phyloP scores from a whole-genome alignment of 2,113 vertebrate species.

The Anser cygnoides region DNA sequence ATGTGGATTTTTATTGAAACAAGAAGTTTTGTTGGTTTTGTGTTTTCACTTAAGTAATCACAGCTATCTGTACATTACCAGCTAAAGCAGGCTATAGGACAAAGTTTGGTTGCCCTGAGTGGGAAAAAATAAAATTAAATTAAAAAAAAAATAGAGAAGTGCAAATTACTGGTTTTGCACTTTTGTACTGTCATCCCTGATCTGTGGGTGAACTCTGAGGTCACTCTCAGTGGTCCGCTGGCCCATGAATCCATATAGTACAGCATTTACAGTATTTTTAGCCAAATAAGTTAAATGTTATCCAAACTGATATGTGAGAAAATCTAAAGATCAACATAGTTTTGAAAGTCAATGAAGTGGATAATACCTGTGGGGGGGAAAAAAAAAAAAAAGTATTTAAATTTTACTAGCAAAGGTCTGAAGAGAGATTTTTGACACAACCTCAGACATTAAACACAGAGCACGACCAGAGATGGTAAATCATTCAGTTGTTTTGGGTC shows the following conservation, averaged over 20 bases:
- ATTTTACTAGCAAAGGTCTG: neutral
- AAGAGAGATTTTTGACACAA: neutral
- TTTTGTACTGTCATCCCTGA: neutral
- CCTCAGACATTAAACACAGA: neutral
- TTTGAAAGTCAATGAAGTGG: neutral
- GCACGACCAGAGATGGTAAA: neutral
- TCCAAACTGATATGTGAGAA: neutral
- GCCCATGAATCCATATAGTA: neutral
- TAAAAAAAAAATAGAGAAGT: neutral
- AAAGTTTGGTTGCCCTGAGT: neutral
- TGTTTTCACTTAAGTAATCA: slow-evolving; percentile 6
- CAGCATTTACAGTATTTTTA: neutral
- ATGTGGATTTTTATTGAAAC: slow-evolving; percentile 49
- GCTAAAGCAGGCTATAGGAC: neutral
- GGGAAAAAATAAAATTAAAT: no score
- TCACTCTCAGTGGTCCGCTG: neutral
- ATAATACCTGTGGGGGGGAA: neutral
- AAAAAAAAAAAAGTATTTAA: neutral
- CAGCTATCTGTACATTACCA: neutral
- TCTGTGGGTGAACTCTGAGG: neutral
- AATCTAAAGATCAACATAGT: neutral
- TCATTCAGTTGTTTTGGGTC: accelerated
- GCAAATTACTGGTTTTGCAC: neutral
- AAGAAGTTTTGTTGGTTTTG: neutral
- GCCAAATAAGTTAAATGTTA: neutral